A percentile compares a stretch with the other conserved stretches of the same genome.
These are phyloP conservation scores for Caenorhabditis japonica DNA, from an alignment of 2,888 invertebrate genomes.

Conservation along the genomic window DNA sequence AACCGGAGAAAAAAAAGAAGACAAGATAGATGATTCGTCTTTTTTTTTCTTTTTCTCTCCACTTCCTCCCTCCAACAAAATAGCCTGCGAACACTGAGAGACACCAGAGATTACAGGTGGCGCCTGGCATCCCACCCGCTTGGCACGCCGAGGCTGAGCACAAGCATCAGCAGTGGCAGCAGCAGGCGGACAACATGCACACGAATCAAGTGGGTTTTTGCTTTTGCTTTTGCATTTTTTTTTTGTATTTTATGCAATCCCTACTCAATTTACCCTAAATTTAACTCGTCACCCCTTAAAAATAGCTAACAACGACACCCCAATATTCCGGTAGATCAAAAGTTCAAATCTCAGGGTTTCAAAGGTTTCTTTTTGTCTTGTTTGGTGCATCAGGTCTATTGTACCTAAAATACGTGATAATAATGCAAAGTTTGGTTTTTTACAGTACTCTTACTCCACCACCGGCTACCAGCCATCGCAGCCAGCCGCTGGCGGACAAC, in stretches of 20 bases:
- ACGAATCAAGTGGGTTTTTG: conserved; percentile 32
- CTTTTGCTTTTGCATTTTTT: too few relatives aligned
- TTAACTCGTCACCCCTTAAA: too few relatives aligned
- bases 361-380: too few relatives aligned
- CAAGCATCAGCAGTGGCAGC: conserved; percentile 71
- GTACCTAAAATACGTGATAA: too few relatives aligned
- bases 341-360: too few relatives aligned
- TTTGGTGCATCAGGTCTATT: too few relatives aligned
- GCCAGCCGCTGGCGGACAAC: conserved; percentile 21
- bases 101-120: conserved; percentile 55
- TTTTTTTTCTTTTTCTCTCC: too few relatives aligned
- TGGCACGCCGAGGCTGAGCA: conserved; percentile 68
- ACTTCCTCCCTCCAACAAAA: conserved; percentile 21
- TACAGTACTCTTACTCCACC: conserved; percentile 41
- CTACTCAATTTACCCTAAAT: too few relatives aligned
- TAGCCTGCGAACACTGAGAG: conserved; percentile 12
- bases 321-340: too few relatives aligned
- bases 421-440: too few relatives aligned
- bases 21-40: conserved; percentile 23
- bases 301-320: too few relatives aligned
- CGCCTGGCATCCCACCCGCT: conserved; percentile 64
- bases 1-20: conserved; percentile 22
- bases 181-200: conserved; percentile 64
- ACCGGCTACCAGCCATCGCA: conserved; percentile 39
- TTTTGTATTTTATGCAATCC: too few relatives aligned